phyloP scores from a whole-genome alignment of 1,140 invertebrate genomes.

The Heliconius nattereri region DNA sequence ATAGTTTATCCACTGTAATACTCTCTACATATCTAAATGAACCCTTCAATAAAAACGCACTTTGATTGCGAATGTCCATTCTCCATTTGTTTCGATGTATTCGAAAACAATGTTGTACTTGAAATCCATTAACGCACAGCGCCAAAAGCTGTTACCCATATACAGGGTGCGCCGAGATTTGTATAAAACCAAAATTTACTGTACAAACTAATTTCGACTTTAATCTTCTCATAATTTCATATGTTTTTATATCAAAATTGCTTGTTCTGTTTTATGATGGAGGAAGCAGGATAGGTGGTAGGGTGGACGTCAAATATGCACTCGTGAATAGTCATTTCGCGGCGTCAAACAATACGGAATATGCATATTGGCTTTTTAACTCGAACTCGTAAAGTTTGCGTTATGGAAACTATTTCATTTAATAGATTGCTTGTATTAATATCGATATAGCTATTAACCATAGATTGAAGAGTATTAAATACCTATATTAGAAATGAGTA shows the following conservation, averaged over 20 bases:
- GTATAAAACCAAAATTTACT: not conserved
- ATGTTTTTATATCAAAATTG: not conserved
- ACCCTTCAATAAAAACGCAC: conserved; percentile 50
- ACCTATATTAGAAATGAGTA: too few species aligned
- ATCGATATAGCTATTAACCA: not conserved
- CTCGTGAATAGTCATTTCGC: conserved; percentile 53
- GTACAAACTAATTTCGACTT: not conserved
- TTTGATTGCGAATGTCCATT: conserved; percentile 54
- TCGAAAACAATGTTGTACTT: conserved; percentile 70
- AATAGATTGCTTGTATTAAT: not conserved
- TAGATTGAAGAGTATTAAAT: not conserved
- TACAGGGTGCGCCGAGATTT: conserved; percentile 1
- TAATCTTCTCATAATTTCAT: not conserved
- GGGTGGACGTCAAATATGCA: conserved; percentile 55
- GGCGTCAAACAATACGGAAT: conserved; percentile 55
- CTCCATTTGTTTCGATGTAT: conserved; percentile 66
- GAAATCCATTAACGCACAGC: conserved; percentile 67
- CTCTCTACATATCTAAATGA: not conserved
- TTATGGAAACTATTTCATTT: conserved; percentile 23
- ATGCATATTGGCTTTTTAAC: conserved; percentile 47
- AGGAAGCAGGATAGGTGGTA: not conserved
- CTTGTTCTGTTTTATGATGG: not conserved
- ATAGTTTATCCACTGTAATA: not conserved
- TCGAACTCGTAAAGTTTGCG: conserved; percentile 33
- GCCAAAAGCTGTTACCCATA: conserved; percentile 52